Base-by-base conservation (phyloP, 2,888 invertebrate species). In the Nomada flava region DNA sequence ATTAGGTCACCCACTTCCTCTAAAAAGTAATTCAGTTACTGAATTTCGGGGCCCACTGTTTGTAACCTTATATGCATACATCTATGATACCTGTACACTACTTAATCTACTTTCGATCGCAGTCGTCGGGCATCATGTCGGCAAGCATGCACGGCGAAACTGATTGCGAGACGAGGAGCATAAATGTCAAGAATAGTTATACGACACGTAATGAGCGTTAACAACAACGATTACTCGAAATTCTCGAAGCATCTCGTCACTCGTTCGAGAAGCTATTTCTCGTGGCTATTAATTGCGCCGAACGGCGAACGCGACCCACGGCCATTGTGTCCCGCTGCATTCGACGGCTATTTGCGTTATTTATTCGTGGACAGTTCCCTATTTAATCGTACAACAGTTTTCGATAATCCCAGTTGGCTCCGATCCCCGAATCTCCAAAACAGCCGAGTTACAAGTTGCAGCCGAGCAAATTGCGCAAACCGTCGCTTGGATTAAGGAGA, bases 401-500 rank as follows among this genome's bases (percentile, higher is more conserved):
- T 80, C 80, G 78, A 80, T 80, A 78, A 80, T 80, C 80, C 68
- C 52, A 78, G 78, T 80, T 80, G 80, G 80, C 80, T 78, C 63
- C 18, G 72, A 42, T 78, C 68, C 80, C 23, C 52, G 72, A 10
- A n/a, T 64, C 68, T 57, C 68, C 36, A 68, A 80, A 80, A 63
- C 64, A 50, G 52, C 50, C 52, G 76, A 50, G 64, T 79, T 68
- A 62, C 70, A 57, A 23, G 55, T 42, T 50, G 13, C 79, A 26
- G 29, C 67, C 53, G 70, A 23, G 23, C 72, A 68, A 72, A 36
- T 80, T 72, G 63, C 72, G 78, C 59, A 73, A 67, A 13, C 50
- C 13, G 50, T n/a, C 20, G 53, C 50, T 11, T 29, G 71, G 18
- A 55, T 62, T 23, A 47, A 71, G 55, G 20, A 42, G 62, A 77